Conservation (phyloP, 1,140 invertebrate genomes). For the Heliconius nattereri region DNA sequence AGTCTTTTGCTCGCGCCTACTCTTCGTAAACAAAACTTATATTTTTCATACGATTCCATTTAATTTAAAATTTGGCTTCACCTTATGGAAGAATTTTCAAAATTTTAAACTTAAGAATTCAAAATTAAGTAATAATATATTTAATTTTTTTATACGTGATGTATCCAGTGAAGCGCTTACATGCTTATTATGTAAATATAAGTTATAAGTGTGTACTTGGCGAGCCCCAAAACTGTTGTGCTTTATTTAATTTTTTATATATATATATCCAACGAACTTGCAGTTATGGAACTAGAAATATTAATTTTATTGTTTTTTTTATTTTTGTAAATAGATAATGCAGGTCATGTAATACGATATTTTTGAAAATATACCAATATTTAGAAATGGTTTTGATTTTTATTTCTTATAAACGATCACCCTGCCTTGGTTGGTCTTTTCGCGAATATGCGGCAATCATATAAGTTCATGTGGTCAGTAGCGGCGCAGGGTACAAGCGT, state of each 20-base stretch:
- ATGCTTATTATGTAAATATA: conserved; percentile 56
- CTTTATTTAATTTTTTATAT: conserved; percentile 49
- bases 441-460: background rate
- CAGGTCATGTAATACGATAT: conserved; percentile 80
- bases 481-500: no score
- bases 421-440: background rate
- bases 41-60: background rate
- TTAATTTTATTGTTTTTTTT: conserved; percentile 61
- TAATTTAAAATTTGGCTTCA: background rate
- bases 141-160: conserved; percentile 29
- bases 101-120: background rate
- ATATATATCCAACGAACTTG: conserved; percentile 47
- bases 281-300: conserved; percentile 50
- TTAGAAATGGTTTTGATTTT: conserved; percentile 61
- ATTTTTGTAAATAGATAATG: conserved; percentile 77
- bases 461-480: no score
- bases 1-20: conserved; percentile 33
- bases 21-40: background rate
- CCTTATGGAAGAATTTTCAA: background rate
- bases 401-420: conserved; percentile 34
- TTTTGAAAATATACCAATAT: conserved; percentile 81
- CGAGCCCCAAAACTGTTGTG: conserved; percentile 33
- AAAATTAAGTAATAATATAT: conserved; percentile 14
- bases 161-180: conserved; percentile 40
- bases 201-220: conserved; percentile 43